These are phyloP conservation scores for Leucosticte australis DNA, from an alignment of 2,113 vertebrate genomes.

Conservation along the genomic window DNA sequence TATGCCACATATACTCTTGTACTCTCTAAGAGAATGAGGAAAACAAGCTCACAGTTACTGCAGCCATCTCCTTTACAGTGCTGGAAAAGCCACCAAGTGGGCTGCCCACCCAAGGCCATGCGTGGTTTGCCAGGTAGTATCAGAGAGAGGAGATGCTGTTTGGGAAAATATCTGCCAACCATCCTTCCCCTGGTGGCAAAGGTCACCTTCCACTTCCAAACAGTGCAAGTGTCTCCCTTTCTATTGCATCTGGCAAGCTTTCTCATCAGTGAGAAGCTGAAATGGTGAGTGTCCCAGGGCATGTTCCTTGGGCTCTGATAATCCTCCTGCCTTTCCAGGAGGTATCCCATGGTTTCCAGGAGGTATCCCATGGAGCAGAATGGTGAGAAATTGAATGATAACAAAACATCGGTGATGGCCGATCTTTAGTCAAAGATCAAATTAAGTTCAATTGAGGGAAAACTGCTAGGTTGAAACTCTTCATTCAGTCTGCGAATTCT, in stretches of 20 bases:
- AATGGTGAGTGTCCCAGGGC: not conserved
- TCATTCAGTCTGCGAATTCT: not conserved
- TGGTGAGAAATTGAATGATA: not conserved
- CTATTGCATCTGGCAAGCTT: not conserved
- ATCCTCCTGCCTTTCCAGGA: not conserved
- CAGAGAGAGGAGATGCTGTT: not conserved
- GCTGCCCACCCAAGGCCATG: not conserved
- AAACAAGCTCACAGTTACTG: not conserved
- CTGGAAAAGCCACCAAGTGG: not conserved
- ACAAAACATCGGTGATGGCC: not conserved
- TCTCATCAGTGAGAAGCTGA: not conserved
- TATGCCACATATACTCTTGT: not conserved
- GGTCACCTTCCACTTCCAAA: not conserved
- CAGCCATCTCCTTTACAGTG: not conserved
- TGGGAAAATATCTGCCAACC: not conserved
- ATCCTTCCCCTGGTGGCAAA: not conserved
- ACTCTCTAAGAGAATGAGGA: not conserved
- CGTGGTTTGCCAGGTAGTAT: not conserved
- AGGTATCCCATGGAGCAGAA: not conserved
- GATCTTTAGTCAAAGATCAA: not conserved
- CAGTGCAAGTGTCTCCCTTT: accelerated
- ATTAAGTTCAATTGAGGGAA: not conserved
- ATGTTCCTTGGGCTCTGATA: not conserved
- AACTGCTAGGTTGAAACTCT: not conserved
- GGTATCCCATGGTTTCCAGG: not conserved